Evolutionary conservation across 2,888 invertebrate species (phyloP), one percentile per base, ranked within the genome.

Genomic region (Andrena minutula): DNA sequence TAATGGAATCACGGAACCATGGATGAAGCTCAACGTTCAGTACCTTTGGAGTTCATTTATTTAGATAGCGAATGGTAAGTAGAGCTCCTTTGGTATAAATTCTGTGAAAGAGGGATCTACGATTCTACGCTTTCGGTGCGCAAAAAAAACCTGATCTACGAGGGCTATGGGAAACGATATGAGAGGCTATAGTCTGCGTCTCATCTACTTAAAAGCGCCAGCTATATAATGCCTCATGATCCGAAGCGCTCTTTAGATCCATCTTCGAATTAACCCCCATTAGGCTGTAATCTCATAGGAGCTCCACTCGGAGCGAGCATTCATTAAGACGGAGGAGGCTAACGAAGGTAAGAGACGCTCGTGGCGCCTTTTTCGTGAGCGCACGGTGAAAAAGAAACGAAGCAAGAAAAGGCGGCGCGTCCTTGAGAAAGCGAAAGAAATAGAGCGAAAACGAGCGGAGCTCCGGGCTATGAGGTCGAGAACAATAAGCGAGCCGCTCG

Each of bases 371-470:
- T 41, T 56, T 63, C 56, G 23, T 68, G 30, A 10, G 16, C 20
- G 4, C 26, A 41, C 53, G 64, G 47, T 16, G 23, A 20, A 58
- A 35, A 26, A 49, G 47, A 16, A 20, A 20, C 20, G 20, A 41
- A 23, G 53, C 69, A 23, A 32, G 58, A 64, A 71, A 79, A 60
- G 49, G 68, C 53, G 30, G 49, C 5, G 63, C 74, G 82, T 70
- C 80, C 83, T 80, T 79, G 82, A 71, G 75, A 66, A 71, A 77
- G 75, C 80, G 88, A 76, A 72, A 78, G 89, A 88, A 88, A 83
- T 85, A 66, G 87, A 83, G 88, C 82, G 88, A 88, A 80, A 82
- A 84, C 81, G 88, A 84, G 82, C 58, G 74, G 71, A 32, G 82
- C 83, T 76, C 63, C 61, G 32, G 86, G 87, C 81, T 77, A 84